Base-by-base conservation (phyloP, 2,113 vertebrate species). In the Plestiodon gilberti region DNA sequence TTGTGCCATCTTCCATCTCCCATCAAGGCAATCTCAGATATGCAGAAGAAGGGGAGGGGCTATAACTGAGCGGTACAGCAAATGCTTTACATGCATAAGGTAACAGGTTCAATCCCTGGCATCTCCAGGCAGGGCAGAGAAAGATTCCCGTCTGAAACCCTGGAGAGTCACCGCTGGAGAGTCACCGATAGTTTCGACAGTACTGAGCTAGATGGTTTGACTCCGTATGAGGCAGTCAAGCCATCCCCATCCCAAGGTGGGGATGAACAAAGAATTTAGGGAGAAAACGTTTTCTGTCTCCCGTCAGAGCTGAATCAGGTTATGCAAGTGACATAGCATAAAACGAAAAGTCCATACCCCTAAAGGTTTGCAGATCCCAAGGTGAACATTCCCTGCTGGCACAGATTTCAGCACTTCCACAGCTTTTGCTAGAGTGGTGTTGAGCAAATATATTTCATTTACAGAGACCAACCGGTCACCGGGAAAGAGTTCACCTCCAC, bases 381-480 rank as follows among this genome's bases (percentile, higher is more conserved):
- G 97, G 71, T 81, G 94, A 75, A 99, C 97, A 0, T 6, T 93
- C 25, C 99, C 99, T 0, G 96, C 95, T 0, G 98, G 97, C 64
- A 95, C 97, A 15, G 97, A 95, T 95, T 98, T 99, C 94, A 99
- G 87, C 70, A 98, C 96, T 65, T 98, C 97, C 85, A 99, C 98
- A 1, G 99, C 98, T 94, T 98, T 96, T 20, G 95, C 92, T 88
- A 99, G 95, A 38, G 93, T 94, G 55, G 94, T 87, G 0, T 89
- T 92, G 76, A 98, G 97, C 96, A 99, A 82, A 84, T 77, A 91
- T 9, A 89, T 94, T 33, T 97, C 94, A 80, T 99, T 99, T n/a
- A 99, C 98, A 0, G 97, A 99, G 33, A 98, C 96, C 91, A 99
- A 95, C 90, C 98, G 98, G 87, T 99, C 99, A 1, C 98, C 98